These are phyloP conservation scores for Leptopilina syphax DNA, from an alignment of 2,888 invertebrate genomes.

Conservation along the genomic window DNA sequence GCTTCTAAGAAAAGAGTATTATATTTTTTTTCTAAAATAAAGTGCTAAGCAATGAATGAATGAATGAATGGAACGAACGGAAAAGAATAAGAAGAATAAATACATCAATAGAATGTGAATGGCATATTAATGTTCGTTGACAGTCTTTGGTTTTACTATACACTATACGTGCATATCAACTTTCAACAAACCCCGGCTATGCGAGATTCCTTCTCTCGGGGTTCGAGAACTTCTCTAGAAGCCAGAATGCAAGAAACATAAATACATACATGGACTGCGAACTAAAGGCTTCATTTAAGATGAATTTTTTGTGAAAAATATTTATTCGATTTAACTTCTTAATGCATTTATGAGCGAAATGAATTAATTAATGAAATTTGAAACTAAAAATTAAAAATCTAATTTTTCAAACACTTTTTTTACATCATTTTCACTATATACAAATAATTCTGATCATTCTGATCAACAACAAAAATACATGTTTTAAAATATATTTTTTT, in stretches of 20 bases:
- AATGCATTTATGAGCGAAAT: too few species aligned
- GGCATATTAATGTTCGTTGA: conserved; percentile 13
- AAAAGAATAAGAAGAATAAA: conserved; percentile 3
- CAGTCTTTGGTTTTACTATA: conserved; percentile 21
- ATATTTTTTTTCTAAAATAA: too few species aligned
- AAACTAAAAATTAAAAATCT: too few species aligned
- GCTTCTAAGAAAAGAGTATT: too few species aligned
- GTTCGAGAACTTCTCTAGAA: not conserved
- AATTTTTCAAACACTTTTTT: too few species aligned
- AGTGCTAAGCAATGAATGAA: conserved; percentile 16
- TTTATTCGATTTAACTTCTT: conserved; percentile 1
- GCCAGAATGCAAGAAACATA: conserved; percentile 6
- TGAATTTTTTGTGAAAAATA: not conserved
- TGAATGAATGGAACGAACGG: conserved; percentile 26
- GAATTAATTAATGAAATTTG: too few species aligned
- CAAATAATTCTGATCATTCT: too few species aligned
- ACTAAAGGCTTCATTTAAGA: conserved; percentile 5
- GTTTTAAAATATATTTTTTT: too few species aligned
- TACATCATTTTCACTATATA: too few species aligned
- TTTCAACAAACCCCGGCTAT: not conserved
- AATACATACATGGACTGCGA: conserved; percentile 24
- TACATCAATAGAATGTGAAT: conserved; percentile 23
- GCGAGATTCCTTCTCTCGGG: not conserved
- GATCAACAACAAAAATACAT: too few species aligned
- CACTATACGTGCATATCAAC: conserved; percentile 2